These are phyloP conservation scores for Heliothis subflexa DNA, from an alignment of 1,140 invertebrate species.

Conservation along the genomic window DNA sequence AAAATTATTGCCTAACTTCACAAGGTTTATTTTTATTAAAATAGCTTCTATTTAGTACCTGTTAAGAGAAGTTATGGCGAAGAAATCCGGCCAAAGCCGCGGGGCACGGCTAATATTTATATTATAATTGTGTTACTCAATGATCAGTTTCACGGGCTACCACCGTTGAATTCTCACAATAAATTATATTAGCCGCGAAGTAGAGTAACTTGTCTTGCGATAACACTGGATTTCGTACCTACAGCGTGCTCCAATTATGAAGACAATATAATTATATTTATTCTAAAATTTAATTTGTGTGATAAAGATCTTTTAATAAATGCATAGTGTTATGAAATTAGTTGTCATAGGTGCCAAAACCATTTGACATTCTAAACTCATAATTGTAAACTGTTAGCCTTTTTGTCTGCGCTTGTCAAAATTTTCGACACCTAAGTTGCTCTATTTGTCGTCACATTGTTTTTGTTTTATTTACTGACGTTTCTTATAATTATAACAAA, in stretches of 20 bases:
- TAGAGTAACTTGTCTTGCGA: constrained; percentile 68
- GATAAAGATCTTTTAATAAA: constrained; percentile 16
- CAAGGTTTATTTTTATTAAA: constrained; percentile 40
- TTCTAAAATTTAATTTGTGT: constrained; percentile 7
- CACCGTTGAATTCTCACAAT: constrained; percentile 73
- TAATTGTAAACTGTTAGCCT: neutral
- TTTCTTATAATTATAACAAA: too few species aligned
- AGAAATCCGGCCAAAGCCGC: constrained; percentile 40
- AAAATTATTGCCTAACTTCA: constrained; percentile 30
- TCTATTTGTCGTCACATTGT: neutral
- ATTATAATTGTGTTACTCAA: constrained; percentile 46
- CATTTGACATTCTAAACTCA: constrained; percentile 1
- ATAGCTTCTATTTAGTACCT: constrained; percentile 44
- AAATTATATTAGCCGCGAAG: constrained; percentile 71
- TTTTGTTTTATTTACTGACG: neutral
- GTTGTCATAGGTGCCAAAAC: constrained; percentile 17
- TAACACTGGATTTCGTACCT: constrained; percentile 49
- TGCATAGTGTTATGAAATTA: constrained; percentile 17
- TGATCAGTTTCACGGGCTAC: constrained; percentile 48
- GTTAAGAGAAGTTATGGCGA: constrained; percentile 42
- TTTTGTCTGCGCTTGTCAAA: neutral
- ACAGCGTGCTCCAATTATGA: constrained; percentile 57
- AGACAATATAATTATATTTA: constrained; percentile 2
- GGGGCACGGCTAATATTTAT: constrained; percentile 45
- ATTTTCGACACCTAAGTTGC: neutral